phyloP scores from a whole-genome alignment of 2,113 vertebrate species.

The Cryptoleucopteryx plumbea region DNA sequence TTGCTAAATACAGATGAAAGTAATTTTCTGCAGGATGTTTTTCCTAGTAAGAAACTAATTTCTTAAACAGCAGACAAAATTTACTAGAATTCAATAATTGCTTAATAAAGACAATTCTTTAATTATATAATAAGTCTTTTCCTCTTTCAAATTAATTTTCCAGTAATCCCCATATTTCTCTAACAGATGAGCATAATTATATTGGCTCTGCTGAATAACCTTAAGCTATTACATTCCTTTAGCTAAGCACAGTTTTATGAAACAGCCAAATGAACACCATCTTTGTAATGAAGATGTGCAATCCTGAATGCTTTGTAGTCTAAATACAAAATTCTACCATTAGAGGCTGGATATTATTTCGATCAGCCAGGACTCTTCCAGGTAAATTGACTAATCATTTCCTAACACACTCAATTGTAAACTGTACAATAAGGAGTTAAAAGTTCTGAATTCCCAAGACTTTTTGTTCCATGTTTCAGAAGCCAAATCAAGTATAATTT shows the following conservation, averaged over 20 bases:
- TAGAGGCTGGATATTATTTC: not conserved
- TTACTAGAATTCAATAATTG: not conserved
- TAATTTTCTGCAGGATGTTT: not conserved
- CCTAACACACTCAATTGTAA: not conserved
- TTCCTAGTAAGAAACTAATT: not conserved
- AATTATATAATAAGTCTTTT: not conserved
- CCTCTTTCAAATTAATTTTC: slow-evolving; percentile 1
- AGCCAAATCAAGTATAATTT: not conserved
- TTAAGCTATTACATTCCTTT: not conserved
- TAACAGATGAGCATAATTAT: not conserved
- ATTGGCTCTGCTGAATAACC: not conserved
- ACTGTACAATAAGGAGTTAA: not conserved
- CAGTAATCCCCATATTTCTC: not conserved
- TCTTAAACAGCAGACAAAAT: not conserved
- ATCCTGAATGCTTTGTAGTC: not conserved
- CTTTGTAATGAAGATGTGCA: not conserved
- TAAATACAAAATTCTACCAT: not conserved
- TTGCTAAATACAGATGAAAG: not conserved
- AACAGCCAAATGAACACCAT: not conserved
- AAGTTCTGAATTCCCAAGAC: not conserved
- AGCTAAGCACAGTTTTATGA: not conserved
- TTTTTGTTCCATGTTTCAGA: not conserved
- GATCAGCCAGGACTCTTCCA: not conserved
- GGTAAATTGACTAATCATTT: not conserved
- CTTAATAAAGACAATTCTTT: not conserved